These are phyloP conservation scores for Notoglanidium macrostoma DNA, from an alignment of 2,797 vertebrate species.

Conservation along the genomic window DNA sequence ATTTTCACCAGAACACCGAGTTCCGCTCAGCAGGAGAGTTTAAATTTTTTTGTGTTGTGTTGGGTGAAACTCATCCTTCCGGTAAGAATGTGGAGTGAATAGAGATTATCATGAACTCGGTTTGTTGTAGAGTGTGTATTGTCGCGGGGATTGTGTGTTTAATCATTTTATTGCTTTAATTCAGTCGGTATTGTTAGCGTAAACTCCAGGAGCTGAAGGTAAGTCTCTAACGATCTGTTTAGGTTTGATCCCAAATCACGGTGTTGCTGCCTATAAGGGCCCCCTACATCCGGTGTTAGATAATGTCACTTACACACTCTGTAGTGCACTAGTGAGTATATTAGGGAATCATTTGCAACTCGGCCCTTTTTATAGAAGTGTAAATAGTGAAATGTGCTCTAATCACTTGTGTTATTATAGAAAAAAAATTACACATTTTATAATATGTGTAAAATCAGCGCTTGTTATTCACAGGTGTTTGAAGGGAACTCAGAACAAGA, in stretches of 20 bases:
- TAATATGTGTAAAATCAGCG: too few relatives aligned
- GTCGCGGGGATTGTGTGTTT: not conserved
- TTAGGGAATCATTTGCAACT: not conserved
- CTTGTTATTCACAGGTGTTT: too few relatives aligned
- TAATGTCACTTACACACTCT: not conserved
- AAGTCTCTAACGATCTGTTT: not conserved
- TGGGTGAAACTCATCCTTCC: not conserved
- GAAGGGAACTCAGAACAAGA: too few relatives aligned
- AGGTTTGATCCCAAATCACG: not conserved
- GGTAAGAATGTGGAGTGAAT: not conserved
- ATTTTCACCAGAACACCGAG: not conserved
- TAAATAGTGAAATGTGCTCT: not conserved
- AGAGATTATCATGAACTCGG: not conserved
- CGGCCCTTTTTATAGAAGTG: not conserved
- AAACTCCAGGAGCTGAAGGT: not conserved
- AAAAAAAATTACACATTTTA: too few relatives aligned
- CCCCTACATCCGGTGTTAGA: not conserved
- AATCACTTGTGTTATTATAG: not conserved
- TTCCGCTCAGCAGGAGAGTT: constrained; percentile 40
- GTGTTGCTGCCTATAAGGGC: not conserved
- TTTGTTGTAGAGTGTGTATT: not conserved
- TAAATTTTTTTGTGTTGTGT: constrained; percentile 6
- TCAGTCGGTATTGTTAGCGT: not conserved
- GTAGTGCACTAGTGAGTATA: not conserved
- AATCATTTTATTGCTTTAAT: not conserved